These are phyloP conservation scores for Autographa pulchrina DNA, from an alignment of 2,888 invertebrate species.

Conservation along the genomic window DNA sequence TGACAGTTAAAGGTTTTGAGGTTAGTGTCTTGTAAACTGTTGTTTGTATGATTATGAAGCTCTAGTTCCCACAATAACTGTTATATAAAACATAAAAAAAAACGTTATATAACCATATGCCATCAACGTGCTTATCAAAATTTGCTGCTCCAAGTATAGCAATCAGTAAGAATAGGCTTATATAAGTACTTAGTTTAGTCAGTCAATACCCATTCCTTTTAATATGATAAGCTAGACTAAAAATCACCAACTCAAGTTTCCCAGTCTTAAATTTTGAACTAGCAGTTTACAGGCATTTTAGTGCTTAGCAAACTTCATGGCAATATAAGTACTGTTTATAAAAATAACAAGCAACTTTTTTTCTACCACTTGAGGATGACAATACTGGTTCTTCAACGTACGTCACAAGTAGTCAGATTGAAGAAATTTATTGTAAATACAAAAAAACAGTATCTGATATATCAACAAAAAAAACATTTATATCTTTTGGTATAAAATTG, in stretches of 20 bases:
- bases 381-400: background rate
- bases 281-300: background rate
- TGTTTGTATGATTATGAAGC: background rate
- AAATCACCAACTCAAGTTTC: background rate
- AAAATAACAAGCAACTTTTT: background rate
- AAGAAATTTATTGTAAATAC: background rate
- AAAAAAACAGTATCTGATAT: too few species aligned
- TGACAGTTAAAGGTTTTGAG: conserved; percentile 34
- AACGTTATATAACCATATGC: too few species aligned
- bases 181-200: too few species aligned
- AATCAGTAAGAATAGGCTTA: too few species aligned
- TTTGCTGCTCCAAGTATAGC: too few species aligned
- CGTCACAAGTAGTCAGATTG: background rate
- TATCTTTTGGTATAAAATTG: too few species aligned
- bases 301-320: background rate
- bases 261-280: background rate
- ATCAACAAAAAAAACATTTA: too few species aligned
- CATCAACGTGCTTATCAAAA: too few species aligned
- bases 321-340: background rate
- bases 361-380: background rate
- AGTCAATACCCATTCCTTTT: too few species aligned
- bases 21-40: background rate
- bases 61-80: too few species aligned
- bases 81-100: too few species aligned
- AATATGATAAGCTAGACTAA: background rate